Evolutionary conservation across 2,113 vertebrate genomes (phyloP), one percentile per base, ranked within the genome.

Genomic region (Alaudala cheleensis): DNA sequence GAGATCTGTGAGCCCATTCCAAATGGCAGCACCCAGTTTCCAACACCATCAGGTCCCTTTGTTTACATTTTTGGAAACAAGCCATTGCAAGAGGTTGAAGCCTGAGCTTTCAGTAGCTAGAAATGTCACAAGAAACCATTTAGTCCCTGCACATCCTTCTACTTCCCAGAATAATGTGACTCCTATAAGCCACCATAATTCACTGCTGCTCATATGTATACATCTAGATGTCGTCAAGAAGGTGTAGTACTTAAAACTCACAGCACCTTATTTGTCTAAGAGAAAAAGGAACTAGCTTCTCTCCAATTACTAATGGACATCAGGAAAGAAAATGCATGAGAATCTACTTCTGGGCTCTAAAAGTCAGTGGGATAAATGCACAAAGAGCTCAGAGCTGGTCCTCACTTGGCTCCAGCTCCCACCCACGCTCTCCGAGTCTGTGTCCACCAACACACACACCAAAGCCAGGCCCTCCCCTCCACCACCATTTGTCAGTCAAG

Each of bases 111-210:
- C 78, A 58, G 40, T 24, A 92, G 70, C 91, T 90, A 79, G 87
- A 80, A 91, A 77, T 47, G 66, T 72, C 95, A 91, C 89, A 72
- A 42, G 84, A 95, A 81, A 90, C 73, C 71, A 51, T 85, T 88
- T 49, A 83, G 78, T 83, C 54, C 67, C 42, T 70, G 54, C 81
- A 42, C 62, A 50, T 45, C 70, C 65, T 84, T 33, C 86, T 33
- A 28, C 44, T 85, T 45, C 62, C 81, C 34, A 80, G 73, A 93
- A 95, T 37, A 61, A 66, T 58, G 51, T 4, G 2, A 29, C 65
- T 79, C 53, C 3, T 5, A 23, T 5, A 69, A 88, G 69, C 28
- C 84, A 76, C 62, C 62, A 21, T 23, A 49, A 85, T 45, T 82
- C 78, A 62, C 45, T 42, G 69, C 69, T 72, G 70, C 51, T 31